Base-by-base conservation (phyloP, 2,113 vertebrate genomes). In the Hemichromis elongatus region DNA sequence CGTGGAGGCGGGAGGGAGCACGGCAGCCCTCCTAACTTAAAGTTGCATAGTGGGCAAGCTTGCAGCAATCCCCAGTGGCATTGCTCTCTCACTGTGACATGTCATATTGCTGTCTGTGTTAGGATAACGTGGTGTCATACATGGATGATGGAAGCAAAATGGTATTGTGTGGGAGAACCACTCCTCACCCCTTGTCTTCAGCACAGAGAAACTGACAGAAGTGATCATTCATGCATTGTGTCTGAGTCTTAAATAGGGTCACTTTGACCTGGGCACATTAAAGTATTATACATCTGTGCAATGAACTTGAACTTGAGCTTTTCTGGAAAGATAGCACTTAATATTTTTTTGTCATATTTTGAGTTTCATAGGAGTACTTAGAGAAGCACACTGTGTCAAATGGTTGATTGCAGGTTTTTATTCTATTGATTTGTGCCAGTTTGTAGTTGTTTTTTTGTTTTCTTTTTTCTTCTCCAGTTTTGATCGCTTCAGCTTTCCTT, bases 101-200 rank as follows among this genome's bases (percentile, higher is more conserved):
- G 97, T 98, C 93, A 97, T 97, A 97, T 97, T 97, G 97, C 97
- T 97, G 97, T 98, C 95, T 96, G 96, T 98, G 96, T 97, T 97
- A 96, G 95, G 89, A 90, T 90, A 78, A 89, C 81, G 56, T 90
- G 88, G 83, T 81, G 52, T 92, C 89, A 80, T 84, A 81, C 66
- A 21, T 81, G 81, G 87, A 84, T 50, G 96, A 97, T 96, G 96
- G 96, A 96, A 96, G 96, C 96, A 96, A 93, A 95, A 92, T 95
- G 92, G 96, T 96, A 96, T 97, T 95, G 96, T 89, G 83, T 81
- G 79, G 88, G 90, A 89, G 90, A 82, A 80, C 75, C 90, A 81
- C 86, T 88, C 84, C 82, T 91, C 85, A 79, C 54, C 79, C 84
- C 87, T 83, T 78, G 77, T 89, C 86, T 82, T 88, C 89, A 89